Conservation (phyloP, 2,113 vertebrate genomes). For the Menidia beryllina region DNA sequence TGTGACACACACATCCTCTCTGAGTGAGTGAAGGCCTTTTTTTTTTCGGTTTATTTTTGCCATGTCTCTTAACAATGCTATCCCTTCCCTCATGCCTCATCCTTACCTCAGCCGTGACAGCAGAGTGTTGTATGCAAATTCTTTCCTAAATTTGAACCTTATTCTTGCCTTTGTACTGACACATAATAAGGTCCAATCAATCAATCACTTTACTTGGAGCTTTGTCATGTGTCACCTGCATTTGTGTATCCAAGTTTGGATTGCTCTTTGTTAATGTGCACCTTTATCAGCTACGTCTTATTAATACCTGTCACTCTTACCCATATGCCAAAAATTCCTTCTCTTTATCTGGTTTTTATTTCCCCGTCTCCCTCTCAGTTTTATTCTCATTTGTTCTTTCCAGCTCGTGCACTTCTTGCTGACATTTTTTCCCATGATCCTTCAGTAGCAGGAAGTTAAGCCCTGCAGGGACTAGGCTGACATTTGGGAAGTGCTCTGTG, state of each 20-base stretch:
- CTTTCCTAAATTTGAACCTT: too few species aligned
- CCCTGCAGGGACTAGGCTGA: constrained; percentile 73
- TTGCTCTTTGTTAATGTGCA: constrained; percentile 24
- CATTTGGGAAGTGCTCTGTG: constrained; percentile 78
- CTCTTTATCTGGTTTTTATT: constrained; percentile 33
- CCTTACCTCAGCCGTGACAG: too few species aligned
- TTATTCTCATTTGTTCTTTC: constrained; percentile 62
- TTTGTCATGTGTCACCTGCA: constrained; percentile 33
- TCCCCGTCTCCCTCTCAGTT: constrained; percentile 29
- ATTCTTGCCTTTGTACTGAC: too few species aligned
- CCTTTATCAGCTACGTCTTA: constrained; percentile 56
- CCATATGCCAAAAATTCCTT: constrained; percentile 50
- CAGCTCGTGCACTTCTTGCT: constrained; percentile 66
- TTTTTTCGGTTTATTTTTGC: too few species aligned
- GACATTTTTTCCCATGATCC: constrained; percentile 83
- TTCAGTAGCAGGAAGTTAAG: constrained; percentile 76
- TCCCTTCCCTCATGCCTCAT: too few species aligned
- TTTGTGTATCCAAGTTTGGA: constrained; percentile 1
- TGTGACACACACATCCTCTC: constrained; percentile 1
- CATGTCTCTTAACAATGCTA: too few species aligned
- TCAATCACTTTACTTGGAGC: constrained; percentile 41
- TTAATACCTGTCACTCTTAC: constrained; percentile 67
- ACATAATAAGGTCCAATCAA: constrained; percentile 4
- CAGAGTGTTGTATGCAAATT: too few species aligned
- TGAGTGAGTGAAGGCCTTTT: too few species aligned